Percentiles rank a stretch among this genome's conserved stretches.
phyloP scores from a whole-genome alignment of 2,888 invertebrate genomes.

The Asteroscopus sphinx region DNA sequence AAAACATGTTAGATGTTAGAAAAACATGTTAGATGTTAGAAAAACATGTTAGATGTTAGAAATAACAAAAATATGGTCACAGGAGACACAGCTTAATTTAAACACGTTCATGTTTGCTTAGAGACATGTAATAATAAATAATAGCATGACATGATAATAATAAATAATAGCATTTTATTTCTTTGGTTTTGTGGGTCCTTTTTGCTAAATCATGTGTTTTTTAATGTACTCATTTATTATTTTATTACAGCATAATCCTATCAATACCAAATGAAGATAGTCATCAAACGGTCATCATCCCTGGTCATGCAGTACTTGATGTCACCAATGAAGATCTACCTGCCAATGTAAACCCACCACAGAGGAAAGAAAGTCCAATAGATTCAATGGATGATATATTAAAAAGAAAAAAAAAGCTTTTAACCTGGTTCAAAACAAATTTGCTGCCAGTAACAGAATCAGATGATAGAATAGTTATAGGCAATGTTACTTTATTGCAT shows the following conservation, averaged over 20 bases:
- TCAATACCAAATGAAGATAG: conserved; percentile 65
- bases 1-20: too few species aligned
- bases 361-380: conserved; percentile 44
- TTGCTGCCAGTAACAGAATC: conserved; percentile 73
- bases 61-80: too few species aligned
- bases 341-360: conserved; percentile 56
- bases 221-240: not conserved
- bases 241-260: conserved; percentile 78
- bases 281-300: conserved; percentile 72
- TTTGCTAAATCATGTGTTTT: not conserved
- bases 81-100: too few species aligned
- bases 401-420: conserved; percentile 68
- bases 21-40: too few species aligned
- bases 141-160: too few species aligned
- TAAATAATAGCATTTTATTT: too few species aligned
- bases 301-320: conserved; percentile 76
- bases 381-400: conserved; percentile 55
- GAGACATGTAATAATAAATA: too few species aligned
- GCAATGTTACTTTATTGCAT: conserved; percentile 74
- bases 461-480: conserved; percentile 74
- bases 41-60: too few species aligned
- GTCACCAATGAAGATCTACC: conserved; percentile 58
- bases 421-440: conserved; percentile 78
- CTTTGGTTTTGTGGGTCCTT: too few species aligned
- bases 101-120: too few species aligned